These are phyloP conservation scores for Dryocosmus kuriphilus DNA, from an alignment of 2,888 invertebrate species.

Conservation along the genomic window DNA sequence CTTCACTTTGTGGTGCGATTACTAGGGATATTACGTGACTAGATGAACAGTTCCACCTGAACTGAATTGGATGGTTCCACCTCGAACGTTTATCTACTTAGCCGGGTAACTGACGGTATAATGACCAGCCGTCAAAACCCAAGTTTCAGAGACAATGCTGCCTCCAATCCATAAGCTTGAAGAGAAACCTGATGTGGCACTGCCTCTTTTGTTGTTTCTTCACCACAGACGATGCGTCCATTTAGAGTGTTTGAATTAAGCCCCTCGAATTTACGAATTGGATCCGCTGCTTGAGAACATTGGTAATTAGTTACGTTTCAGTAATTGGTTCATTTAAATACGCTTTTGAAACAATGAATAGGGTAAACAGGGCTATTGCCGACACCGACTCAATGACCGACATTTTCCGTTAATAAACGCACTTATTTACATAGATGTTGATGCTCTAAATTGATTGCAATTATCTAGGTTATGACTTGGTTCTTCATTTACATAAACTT, in stretches of 20 bases:
- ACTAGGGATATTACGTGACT: conserved; percentile 40
- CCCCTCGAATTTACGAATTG: too few relatives aligned
- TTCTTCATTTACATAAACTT: too few relatives aligned
- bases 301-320: too few relatives aligned
- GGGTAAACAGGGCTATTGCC: too few relatives aligned
- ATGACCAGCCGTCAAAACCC: neutral
- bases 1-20: too few relatives aligned
- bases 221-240: conserved; percentile 78
- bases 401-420: too few relatives aligned
- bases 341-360: too few relatives aligned
- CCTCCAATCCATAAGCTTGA: conserved; percentile 66
- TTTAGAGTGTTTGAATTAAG: conserved; percentile 1
- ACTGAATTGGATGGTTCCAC: neutral
- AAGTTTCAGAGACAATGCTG: neutral
- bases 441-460: too few relatives aligned
- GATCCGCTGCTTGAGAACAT: neutral
- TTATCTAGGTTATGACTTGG: too few relatives aligned
- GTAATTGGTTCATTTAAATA: too few relatives aligned
- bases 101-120: conserved; percentile 55
- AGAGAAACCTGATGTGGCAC: conserved; percentile 62
- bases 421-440: too few relatives aligned
- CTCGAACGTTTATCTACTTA: neutral
- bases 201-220: conserved; percentile 76
- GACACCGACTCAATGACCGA: too few relatives aligned
- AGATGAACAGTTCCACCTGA: neutral